Percentiles rank a stretch among this genome's conserved stretches.
phyloP scores from a whole-genome alignment of 2,113 vertebrate species.

The Arvicanthis niloticus region DNA sequence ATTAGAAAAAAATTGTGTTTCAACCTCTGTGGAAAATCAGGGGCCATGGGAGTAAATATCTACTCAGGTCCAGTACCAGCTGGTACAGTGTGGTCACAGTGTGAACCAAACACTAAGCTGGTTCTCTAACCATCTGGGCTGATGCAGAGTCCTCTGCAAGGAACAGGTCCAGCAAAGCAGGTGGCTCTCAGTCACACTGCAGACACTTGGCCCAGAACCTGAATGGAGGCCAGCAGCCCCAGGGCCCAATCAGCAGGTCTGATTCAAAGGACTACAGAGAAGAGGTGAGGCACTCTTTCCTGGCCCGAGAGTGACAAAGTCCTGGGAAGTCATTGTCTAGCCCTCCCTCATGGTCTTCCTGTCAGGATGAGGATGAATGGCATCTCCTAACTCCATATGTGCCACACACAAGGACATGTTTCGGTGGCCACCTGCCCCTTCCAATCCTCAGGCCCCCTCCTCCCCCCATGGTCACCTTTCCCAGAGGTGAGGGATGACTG shows the following conservation, averaged over 20 bases:
- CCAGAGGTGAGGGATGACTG: no score
- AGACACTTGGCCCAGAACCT: neutral
- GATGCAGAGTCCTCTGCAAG: neutral
- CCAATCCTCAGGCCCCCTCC: no score
- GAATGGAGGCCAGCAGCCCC: neutral
- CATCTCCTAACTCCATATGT: neutral
- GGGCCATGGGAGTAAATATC: neutral
- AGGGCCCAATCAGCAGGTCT: neutral
- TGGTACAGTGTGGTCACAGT: neutral
- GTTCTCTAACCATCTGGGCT: neutral
- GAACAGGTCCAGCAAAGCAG: no score
- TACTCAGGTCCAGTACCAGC: neutral
- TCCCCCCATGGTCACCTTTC: neutral
- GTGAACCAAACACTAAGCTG: no score
- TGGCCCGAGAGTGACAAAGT: no score
- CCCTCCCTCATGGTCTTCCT: neutral
- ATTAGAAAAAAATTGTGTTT: neutral
- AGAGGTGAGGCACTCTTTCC: neutral
- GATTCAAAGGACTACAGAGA: neutral
- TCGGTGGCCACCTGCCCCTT: rapidly evolving
- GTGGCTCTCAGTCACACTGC: neutral
- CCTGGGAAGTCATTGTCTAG: neutral
- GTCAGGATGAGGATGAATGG: neutral
- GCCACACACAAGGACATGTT: neutral
- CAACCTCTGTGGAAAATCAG: neutral